A percentile compares a stretch with the other conserved stretches of the same genome.
Conservation (phyloP, 2,797 vertebrate genomes). For the Sardinella longiceps region DNA sequence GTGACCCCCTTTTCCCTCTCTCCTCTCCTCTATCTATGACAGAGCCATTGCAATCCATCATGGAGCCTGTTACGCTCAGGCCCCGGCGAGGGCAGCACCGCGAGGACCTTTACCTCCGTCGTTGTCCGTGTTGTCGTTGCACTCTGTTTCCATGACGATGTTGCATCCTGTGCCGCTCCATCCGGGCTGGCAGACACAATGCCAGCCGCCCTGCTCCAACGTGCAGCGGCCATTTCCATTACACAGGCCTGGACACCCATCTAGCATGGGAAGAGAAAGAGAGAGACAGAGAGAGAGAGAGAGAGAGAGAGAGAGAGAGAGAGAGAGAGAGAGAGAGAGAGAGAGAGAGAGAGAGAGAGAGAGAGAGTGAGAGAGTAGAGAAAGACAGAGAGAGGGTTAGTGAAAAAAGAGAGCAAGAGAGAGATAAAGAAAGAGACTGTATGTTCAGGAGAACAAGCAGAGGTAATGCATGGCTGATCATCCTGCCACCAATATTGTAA, state of each 20-base stretch:
- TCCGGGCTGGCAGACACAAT: constrained; percentile 95
- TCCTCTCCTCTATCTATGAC: background rate
- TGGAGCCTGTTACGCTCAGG: background rate
- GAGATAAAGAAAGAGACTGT: background rate
- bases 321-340: constrained; percentile 18
- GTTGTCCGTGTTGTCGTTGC: constrained; percentile 94
- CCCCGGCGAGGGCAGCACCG: constrained; percentile 41
- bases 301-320: background rate
- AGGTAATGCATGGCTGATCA: background rate
- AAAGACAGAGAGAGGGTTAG: background rate
- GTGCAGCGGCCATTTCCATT: constrained; percentile 96
- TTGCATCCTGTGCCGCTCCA: constrained; percentile 96
- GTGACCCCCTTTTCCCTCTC: background rate
- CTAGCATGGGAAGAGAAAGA: constrained; percentile 67
- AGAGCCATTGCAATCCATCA: background rate
- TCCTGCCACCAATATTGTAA: background rate
- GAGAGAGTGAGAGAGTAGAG: background rate
- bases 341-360: constrained; percentile 8
- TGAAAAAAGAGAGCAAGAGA: background rate
- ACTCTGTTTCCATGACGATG: constrained; percentile 97
- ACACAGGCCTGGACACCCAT: constrained; percentile 94
- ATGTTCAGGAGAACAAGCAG: background rate
- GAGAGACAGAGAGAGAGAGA: constrained; percentile 29
- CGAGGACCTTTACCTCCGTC: constrained; percentile 84
- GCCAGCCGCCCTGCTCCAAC: constrained; percentile 97